These are phyloP conservation scores for Hermodice carunculata DNA, from an alignment of 2,888 invertebrate genomes.

Conservation along the genomic window DNA sequence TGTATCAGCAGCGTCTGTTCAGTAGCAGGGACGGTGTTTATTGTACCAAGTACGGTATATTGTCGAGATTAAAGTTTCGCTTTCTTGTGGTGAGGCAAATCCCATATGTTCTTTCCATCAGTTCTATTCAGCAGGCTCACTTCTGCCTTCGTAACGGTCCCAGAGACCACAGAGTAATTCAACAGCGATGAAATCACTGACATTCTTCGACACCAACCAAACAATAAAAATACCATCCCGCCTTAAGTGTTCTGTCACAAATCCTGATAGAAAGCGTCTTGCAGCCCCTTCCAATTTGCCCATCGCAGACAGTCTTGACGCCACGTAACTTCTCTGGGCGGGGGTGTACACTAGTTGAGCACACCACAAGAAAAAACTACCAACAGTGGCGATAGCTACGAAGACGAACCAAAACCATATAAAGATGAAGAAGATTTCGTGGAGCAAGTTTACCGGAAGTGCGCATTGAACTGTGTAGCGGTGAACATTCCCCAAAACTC, in stretches of 20 bases:
- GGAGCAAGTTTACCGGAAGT: slow-evolving; percentile 53
- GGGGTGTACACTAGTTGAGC: slow-evolving; percentile 3
- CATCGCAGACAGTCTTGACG: slow-evolving; percentile 3
- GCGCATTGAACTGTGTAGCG: slow-evolving; percentile 69
- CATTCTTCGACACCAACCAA: slow-evolving; percentile 25
- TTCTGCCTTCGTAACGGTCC: slow-evolving; percentile 21
- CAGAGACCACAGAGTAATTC: slow-evolving; percentile 27
- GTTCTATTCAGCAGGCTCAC: no score
- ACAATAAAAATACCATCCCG: slow-evolving; percentile 27
- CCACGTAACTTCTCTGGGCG: slow-evolving; percentile 18
- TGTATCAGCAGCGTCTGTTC: no score
- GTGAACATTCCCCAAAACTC: slow-evolving; percentile 68
- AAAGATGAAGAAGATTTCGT: slow-evolving; percentile 69
- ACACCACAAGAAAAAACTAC: slow-evolving; percentile 69
- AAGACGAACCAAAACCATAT: slow-evolving; percentile 73
- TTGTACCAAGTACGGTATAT: no score
- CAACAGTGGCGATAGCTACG: slow-evolving; percentile 67
- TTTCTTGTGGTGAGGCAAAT: no score
- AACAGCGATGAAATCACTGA: slow-evolving; percentile 27
- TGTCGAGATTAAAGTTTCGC: no score
- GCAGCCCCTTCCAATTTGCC: slow-evolving; percentile 13
- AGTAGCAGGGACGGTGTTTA: no score
- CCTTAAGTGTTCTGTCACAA: slow-evolving; percentile 19
- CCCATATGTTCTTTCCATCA: no score
- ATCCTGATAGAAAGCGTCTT: slow-evolving; percentile 1